These are phyloP conservation scores for Corythornis madagascariensis DNA, from an alignment of 2,113 vertebrate species.

Conservation along the genomic window DNA sequence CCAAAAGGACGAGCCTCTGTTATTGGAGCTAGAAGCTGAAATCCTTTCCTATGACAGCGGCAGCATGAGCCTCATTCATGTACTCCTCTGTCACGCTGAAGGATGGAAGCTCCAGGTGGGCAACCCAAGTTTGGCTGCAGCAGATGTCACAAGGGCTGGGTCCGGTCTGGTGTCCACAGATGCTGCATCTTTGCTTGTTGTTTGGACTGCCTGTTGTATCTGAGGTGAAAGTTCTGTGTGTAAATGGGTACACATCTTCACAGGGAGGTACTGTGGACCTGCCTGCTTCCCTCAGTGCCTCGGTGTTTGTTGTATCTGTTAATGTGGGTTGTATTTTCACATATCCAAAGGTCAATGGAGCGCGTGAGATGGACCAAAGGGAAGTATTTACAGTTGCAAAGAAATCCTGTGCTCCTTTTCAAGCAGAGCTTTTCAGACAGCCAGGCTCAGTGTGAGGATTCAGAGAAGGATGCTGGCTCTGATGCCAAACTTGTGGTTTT, in stretches of 20 bases:
- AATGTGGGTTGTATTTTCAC: not conserved
- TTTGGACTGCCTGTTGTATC: not conserved
- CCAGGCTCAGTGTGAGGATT: not conserved
- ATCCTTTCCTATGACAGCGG: not conserved
- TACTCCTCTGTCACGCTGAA: not conserved
- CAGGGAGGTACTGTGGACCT: not conserved
- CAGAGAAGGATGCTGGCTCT: conserved; percentile 54
- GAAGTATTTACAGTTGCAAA: conserved; percentile 20
- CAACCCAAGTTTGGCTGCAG: fast-evolving
- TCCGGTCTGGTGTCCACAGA: not conserved
- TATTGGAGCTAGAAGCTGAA: conserved; percentile 10
- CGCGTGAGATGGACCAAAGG: not conserved
- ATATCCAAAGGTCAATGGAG: not conserved
- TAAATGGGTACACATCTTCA: not conserved
- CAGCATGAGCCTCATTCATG: not conserved
- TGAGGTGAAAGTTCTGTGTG: not conserved
- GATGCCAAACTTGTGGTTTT: conserved; percentile 67
- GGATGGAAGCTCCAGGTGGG: not conserved
- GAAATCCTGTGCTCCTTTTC: not conserved
- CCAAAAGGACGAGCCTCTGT: conserved; percentile 2
- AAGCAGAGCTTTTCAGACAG: conserved; percentile 39
- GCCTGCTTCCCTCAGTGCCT: not conserved
- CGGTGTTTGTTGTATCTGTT: not conserved
- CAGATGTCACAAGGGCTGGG: not conserved
- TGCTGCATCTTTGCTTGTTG: not conserved